Conservation (phyloP, 92 coral and sea anemone species). For the Heliopora coerulea region DNA sequence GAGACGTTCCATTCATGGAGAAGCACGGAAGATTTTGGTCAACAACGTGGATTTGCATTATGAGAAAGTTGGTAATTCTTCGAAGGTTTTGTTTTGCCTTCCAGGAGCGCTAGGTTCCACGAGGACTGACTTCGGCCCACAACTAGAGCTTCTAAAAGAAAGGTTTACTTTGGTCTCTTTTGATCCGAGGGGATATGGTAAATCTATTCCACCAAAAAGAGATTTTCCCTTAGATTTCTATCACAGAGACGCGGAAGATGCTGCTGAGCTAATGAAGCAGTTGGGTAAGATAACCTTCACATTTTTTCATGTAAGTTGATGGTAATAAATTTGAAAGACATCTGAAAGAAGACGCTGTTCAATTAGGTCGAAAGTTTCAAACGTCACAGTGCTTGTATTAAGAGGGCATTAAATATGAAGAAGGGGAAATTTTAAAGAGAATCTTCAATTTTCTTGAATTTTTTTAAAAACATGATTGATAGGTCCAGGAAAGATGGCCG, state of each 20-base stretch:
- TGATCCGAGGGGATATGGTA: conserved; percentile 98
- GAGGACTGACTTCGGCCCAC: conserved; percentile 94
- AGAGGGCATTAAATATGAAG: too few relatives aligned
- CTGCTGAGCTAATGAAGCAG: conserved; percentile 73
- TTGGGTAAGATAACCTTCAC: conserved; percentile 60
- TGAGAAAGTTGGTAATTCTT: conserved; percentile 67
- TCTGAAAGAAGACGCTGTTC: too few relatives aligned
- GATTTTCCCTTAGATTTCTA: conserved; percentile 90
- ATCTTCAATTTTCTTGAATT: too few relatives aligned
- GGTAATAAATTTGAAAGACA: too few relatives aligned
- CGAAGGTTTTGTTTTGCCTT: conserved; percentile 74
- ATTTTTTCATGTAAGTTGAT: too few relatives aligned
- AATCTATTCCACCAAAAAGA: conserved; percentile 89
- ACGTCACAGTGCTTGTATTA: too few relatives aligned
- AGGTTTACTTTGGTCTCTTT: conserved; percentile 82
- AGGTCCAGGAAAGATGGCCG: too few relatives aligned
- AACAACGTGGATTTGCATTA: conserved; percentile 81
- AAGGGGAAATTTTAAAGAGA: too few relatives aligned
- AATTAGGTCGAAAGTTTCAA: too few relatives aligned
- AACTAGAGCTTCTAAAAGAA: conserved; percentile 65
- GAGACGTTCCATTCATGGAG: conserved; percentile 6
- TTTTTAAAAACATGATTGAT: too few relatives aligned
- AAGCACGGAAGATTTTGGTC: conserved; percentile 67
- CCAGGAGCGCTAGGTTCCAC: conserved; percentile 96
- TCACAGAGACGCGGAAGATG: conserved; percentile 88